Evolutionary conservation across 2,797 vertebrate species (phyloP), one percentile per base, ranked within the genome.

Genomic region (Spinus olivaceus): DNA sequence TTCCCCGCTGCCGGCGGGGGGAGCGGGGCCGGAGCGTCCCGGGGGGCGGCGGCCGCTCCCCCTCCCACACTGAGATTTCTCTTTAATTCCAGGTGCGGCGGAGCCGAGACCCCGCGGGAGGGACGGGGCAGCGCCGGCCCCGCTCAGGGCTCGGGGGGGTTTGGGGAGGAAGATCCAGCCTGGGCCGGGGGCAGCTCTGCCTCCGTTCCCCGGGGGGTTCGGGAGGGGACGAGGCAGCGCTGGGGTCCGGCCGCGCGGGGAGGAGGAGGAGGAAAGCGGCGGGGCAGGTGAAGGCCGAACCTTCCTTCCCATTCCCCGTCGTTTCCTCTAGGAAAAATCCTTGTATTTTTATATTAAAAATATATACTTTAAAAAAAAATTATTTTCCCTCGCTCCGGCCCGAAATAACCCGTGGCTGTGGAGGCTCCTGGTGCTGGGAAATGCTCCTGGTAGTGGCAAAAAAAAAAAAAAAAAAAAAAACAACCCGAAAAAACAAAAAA

Each of bases 11-110:
- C 51, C 54, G 10, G 15, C 14, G 54, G 53, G 32, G 30, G 53
- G 5, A 54, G 32, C 51, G 32, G 32, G 53, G 53, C 53, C 53
- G 21, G 32, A 14, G 21, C 32, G 53, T 15, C 32, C 54, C 54
- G 14, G n/a, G 54, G 54, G 53, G 50, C 53, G 53, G 54, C 22
- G 54, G 54, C 54, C 22, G 54, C 54, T 33, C n/a, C 54, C 33
- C 49, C 33, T 59, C 76, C 65, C 61, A 18, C 50, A 6, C 21
- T 47, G 54, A 74, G 66, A 37, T 78, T 79, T 85, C 64, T 87
- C 67, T 66, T 59, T 39, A 65, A 70, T 91, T 94, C 59, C 92
- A 94, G 92, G 88, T 91, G 70, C 88, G 42, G 46, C 12, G 39
- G 79, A 92, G 66, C 59, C 32, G 78, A 9, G 25, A 53, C 19